phyloP scores from a whole-genome alignment of 2,888 invertebrate genomes.

The Rotaria socialis region DNA sequence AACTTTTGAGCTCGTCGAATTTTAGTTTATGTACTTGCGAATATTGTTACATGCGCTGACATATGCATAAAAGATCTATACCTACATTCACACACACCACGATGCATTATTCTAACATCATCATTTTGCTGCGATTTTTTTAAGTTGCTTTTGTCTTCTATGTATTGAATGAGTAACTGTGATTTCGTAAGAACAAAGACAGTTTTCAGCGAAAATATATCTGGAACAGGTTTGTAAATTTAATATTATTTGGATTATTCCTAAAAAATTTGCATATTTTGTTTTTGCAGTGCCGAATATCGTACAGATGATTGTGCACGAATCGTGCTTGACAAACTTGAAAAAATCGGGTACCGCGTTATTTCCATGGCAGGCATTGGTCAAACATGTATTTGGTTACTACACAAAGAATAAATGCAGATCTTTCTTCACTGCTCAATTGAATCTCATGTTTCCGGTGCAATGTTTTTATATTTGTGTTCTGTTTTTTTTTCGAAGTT shows the following conservation, averaged over 20 bases:
- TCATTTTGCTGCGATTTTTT: too few species aligned
- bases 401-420: slow-evolving; percentile 51
- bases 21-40: too few species aligned
- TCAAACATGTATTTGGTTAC: slow-evolving; percentile 63
- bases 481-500: background rate
- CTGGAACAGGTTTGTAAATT: too few species aligned
- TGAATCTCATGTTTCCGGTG: background rate
- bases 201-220: too few species aligned
- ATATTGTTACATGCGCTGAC: too few species aligned
- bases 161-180: too few species aligned
- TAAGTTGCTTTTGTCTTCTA: too few species aligned
- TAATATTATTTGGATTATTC: background rate
- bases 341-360: slow-evolving; percentile 58
- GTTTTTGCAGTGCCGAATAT: slow-evolving; percentile 55
- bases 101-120: too few species aligned
- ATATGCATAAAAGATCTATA: too few species aligned
- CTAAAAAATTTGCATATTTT: background rate
- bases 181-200: too few species aligned
- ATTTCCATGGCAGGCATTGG: slow-evolving; percentile 61
- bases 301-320: slow-evolving; percentile 57
- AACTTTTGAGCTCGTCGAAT: too few species aligned
- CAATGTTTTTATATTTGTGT: background rate
- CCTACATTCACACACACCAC: too few species aligned
- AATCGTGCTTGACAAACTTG: slow-evolving; percentile 60
- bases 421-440: background rate